Evolutionary conservation across 1,140 invertebrate genomes (phyloP), one percentile per base, ranked within the genome.

Genomic region (Drosophila virilis): DNA sequence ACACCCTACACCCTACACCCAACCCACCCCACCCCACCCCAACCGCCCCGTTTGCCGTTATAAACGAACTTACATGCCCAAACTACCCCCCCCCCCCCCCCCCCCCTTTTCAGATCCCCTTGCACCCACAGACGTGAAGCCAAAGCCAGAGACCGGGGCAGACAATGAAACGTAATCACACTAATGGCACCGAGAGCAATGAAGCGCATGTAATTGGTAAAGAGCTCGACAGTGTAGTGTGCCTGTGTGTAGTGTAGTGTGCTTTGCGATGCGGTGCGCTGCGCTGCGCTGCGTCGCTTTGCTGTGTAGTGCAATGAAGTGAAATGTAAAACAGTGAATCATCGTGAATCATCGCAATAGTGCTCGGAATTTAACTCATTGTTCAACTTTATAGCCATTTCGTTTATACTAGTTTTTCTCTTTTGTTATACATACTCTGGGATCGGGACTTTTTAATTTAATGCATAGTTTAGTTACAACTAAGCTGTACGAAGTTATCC

Each of bases 101-200:
- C 0, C 57, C 22, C 0, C 0, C 48, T n/a, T n/a, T n/a, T n/a
- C n/a, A n/a, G n/a, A n/a, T n/a, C n/a, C n/a, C n/a, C n/a, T n/a
- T n/a, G n/a, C 37, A 12, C 28, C 17, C 69, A 38, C 51, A 74
- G 42, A 62, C 46, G 61, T 66, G 60, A 74, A 54, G 45, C 38
- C 51, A 33, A 45, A 78, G 72, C 65, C 71, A 57, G 45, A 64
- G 80, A 79, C 80, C 69, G 73, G 67, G 67, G 74, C 84, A 89
- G 85, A 89, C 84, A 89, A 89, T 89, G 84, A 89, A 89, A 90
- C 84, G 84, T 89, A 89, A 89, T 89, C 84, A 89, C 84, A 89
- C 84, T 89, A 89, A 89, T 89, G 84, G 84, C 85, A 84, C 85
- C 84, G 70, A 80, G 77, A 90, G 84, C 84, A 89, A 89, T 89